A percentile compares a stretch with the other conserved stretches of the same genome.
Conservation (phyloP, 2,888 invertebrate species). For the Elegia similella region DNA sequence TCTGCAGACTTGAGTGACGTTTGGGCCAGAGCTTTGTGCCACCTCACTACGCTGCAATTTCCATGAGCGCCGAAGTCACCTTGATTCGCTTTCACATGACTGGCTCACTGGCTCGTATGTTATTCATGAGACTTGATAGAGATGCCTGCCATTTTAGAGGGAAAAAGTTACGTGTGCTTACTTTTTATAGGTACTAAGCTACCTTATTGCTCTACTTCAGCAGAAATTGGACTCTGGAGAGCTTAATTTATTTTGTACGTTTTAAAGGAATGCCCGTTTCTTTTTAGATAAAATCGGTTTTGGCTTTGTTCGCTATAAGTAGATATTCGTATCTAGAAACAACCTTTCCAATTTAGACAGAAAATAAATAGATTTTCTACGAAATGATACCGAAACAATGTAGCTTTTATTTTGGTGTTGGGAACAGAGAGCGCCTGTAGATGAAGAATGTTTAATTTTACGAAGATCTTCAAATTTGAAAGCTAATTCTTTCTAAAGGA, state of each 20-base stretch:
- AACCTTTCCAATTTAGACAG: not conserved
- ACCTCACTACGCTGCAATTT: constrained; percentile 5
- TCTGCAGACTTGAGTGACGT: constrained; percentile 3
- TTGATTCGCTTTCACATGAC: constrained; percentile 16
- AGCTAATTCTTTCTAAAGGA: not conserved
- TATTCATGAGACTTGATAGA: constrained; percentile 18
- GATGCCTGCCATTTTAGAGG: constrained; percentile 12
- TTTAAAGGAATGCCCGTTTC: not conserved
- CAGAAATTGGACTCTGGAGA: not conserved
- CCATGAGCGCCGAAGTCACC: constrained; percentile 15
- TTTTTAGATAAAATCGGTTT: not conserved
- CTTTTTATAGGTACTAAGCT: constrained; percentile 14
- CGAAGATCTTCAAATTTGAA: not conserved
- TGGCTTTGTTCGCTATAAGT: not conserved
- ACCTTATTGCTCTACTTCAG: constrained; percentile 12
- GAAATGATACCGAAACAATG: constrained; percentile 1
- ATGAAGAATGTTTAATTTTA: constrained; percentile 15
- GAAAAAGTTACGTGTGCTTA: constrained; percentile 17
- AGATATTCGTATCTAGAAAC: not conserved
- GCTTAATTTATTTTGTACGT: not conserved
- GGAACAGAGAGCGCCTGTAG: constrained; percentile 6
- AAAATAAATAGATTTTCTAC: not conserved
- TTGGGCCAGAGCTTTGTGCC: constrained; percentile 3
- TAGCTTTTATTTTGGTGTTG: not conserved
- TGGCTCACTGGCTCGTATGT: constrained; percentile 14